These are phyloP conservation scores for Trichoplusia ni DNA, from an alignment of 1,140 invertebrate species.

Conservation along the genomic window DNA sequence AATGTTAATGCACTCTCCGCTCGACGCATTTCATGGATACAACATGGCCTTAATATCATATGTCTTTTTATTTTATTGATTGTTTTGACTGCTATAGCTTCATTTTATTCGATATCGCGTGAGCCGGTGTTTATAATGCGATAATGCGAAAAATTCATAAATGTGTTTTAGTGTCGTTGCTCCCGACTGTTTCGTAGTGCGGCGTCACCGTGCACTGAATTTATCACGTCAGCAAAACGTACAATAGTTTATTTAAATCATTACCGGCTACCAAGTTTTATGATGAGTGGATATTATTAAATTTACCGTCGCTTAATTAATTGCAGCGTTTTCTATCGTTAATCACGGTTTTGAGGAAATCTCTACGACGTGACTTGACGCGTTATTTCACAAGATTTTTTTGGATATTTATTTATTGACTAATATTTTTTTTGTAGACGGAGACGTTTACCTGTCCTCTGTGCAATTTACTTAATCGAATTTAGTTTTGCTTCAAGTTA, in stretches of 20 bases:
- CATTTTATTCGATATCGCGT: slow-evolving; percentile 47
- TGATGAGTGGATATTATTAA: slow-evolving; percentile 31
- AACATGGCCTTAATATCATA: slow-evolving; percentile 57
- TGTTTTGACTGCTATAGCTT: slow-evolving; percentile 62
- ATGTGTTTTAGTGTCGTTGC: slow-evolving; percentile 47
- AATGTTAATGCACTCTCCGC: slow-evolving; percentile 77
- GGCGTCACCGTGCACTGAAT: slow-evolving; percentile 33
- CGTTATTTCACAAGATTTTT: slow-evolving; percentile 14
- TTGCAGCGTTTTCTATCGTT: slow-evolving; percentile 24
- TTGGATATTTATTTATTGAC: slow-evolving; percentile 3
- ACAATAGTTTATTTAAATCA: slow-evolving; percentile 33
- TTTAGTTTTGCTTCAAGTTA: too few relatives aligned
- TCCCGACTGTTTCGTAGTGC: slow-evolving; percentile 33
- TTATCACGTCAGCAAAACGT: slow-evolving; percentile 33
- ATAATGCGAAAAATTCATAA: slow-evolving; percentile 54
- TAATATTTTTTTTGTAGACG: background rate
- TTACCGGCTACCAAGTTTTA: slow-evolving; percentile 27
- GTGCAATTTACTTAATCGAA: too few relatives aligned
- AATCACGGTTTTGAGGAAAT: slow-evolving; percentile 13
- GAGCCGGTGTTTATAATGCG: slow-evolving; percentile 49
- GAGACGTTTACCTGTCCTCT: too few relatives aligned
- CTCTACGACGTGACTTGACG: slow-evolving; percentile 15
- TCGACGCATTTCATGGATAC: slow-evolving; percentile 64
- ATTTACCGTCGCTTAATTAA: slow-evolving; percentile 47
- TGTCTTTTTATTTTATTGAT: slow-evolving; percentile 62